Evolutionary conservation across 1,140 invertebrate genomes (phyloP).

Genomic region (Papilio xuthus): DNA sequence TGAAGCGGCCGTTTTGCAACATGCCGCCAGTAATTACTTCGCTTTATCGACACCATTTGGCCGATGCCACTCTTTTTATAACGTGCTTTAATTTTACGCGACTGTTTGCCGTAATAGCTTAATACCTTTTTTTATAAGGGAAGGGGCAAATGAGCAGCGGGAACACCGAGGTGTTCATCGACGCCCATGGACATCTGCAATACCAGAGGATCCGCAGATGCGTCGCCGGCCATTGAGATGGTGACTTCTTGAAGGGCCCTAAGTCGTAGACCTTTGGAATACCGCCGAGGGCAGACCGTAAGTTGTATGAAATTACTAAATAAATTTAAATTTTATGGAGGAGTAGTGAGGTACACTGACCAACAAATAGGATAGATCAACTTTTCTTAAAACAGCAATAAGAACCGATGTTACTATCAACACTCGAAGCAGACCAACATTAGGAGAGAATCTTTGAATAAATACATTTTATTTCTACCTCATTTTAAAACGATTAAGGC

Average conservation of each 20-base stretch:
- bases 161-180: too few species aligned
- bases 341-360: not conserved
- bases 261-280: too few species aligned
- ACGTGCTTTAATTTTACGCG: conserved; percentile 75
- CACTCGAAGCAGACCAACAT: not conserved
- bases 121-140: too few species aligned
- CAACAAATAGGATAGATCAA: too few species aligned
- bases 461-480: not conserved
- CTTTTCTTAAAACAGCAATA: not conserved
- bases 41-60: conserved; percentile 73
- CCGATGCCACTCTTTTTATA: conserved; percentile 73
- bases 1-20: conserved; percentile 60
- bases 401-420: not conserved
- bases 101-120: conserved; percentile 69
- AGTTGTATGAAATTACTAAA: not conserved
- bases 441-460: not conserved
- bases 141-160: too few species aligned
- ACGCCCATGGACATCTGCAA: too few species aligned
- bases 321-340: not conserved
- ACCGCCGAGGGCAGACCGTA: too few species aligned
- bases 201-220: too few species aligned
- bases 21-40: conserved; percentile 62
- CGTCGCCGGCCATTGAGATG: too few species aligned
- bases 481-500: not conserved
- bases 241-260: too few species aligned